Percentiles rank a stretch among this genome's conserved stretches.
Conservation (phyloP, 2,797 vertebrate species). For the Cygnus olor region DNA sequence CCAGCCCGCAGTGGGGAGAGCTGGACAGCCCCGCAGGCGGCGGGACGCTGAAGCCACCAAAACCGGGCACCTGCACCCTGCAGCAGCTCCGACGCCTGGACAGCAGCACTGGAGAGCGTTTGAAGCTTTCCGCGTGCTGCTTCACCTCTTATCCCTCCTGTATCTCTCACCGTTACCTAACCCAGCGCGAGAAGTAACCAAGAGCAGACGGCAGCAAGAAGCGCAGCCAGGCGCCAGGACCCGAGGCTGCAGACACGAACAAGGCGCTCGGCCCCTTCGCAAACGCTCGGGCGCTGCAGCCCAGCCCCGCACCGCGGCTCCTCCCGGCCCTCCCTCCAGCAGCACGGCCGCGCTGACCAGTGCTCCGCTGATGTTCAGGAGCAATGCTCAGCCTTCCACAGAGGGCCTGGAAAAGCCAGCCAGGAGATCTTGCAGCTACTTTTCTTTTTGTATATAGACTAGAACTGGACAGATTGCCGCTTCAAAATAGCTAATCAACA, state of each 20-base stretch:
- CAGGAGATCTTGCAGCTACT: neutral
- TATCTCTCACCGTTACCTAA: neutral
- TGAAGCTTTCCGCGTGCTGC: neutral
- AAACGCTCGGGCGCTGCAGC: neutral
- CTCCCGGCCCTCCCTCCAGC: too few relatives aligned
- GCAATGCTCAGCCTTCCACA: accelerated
- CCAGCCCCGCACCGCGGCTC: neutral
- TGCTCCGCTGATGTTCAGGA: neutral
- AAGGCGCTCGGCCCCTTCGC: too few relatives aligned
- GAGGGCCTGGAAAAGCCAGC: neutral
- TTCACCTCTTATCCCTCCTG: neutral
- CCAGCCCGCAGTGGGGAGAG: neutral
- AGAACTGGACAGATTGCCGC: too few relatives aligned
- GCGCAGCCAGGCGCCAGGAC: accelerated
- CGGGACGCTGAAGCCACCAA: neutral
- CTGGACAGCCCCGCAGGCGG: too few relatives aligned
- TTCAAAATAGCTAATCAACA: accelerated
- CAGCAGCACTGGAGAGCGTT: accelerated
- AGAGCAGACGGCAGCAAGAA: neutral
- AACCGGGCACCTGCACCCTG: neutral
- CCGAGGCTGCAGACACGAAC: accelerated
- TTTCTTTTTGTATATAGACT: accelerated
- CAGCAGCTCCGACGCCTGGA: neutral
- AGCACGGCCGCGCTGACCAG: too few relatives aligned
- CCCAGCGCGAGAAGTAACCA: neutral